Base-by-base conservation (phyloP, 2,113 vertebrate genomes). In the Lophura nycthemera region DNA sequence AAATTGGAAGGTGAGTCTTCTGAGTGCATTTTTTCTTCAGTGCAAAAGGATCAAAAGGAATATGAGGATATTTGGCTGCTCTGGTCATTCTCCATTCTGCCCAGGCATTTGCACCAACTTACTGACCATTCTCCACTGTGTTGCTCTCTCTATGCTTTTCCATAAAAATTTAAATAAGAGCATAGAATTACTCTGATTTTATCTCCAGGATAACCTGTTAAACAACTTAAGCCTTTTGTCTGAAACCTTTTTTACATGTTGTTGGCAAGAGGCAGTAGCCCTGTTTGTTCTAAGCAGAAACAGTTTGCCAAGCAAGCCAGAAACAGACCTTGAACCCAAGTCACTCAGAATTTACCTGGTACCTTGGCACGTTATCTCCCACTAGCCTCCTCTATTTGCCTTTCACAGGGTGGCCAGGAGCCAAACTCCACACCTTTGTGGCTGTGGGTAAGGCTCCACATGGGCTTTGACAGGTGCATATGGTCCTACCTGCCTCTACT, bases 391-490 rank as follows among this genome's bases (percentile, higher is more conserved):
- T 90, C 47, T 92, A 9, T 93, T 94, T 93, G n/a, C 48, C 19
- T 91, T 95, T 95, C 65, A 81, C 65, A 81, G 61, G 47, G 32
- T 45, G 56, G 24, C 36, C 24, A 27, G 48, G 13, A 52, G 17
- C 38, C 24, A 69, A 81, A 90, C n/a, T 65, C 52, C 30, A 74
- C 43, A 5, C 47, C 48, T 88, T 69, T 88, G 69, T 59, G 61
- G 20, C 34, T 0, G 0, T 27, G 52, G 76, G 20, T 54, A 75
- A 0, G 0, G 18, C 59, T 81, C 38, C 11, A 13, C 34, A 71
- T 67, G 60, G 76, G 30, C 57, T 92, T 83, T n/a, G 17, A 8
- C 0, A 2, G 24, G 8, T 74, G 30, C 38, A 38, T 38, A 38
- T 38, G 38, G 38, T 14, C 13, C 45, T 83, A 22, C 27, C 40